Percentiles rank a stretch among this genome's conserved stretches.
Conservation (phyloP, 2,888 invertebrate genomes). For the Callyntrura guangdongensis region DNA sequence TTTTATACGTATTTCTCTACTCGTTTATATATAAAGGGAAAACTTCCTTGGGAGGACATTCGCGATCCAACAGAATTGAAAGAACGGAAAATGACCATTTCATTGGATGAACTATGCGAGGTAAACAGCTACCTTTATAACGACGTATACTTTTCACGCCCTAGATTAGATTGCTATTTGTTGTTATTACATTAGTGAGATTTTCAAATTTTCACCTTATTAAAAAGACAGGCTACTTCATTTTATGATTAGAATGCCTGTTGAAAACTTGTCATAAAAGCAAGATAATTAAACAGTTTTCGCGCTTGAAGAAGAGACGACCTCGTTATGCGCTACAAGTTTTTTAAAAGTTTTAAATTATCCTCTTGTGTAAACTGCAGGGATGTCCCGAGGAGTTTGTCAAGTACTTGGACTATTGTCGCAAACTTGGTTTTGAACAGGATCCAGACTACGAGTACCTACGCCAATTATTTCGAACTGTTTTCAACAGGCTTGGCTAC, state of each 20-base stretch:
- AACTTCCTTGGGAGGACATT: slow-evolving; percentile 76
- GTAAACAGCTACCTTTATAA: slow-evolving; percentile 44
- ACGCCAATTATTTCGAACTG: slow-evolving; percentile 67
- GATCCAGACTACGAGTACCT: slow-evolving; percentile 74
- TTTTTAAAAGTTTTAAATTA: slow-evolving; percentile 14
- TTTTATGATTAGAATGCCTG: background rate
- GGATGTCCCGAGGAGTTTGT: slow-evolving; percentile 74
- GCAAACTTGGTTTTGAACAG: slow-evolving; percentile 64
- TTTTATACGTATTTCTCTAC: background rate
- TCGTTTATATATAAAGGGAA: slow-evolving; percentile 70
- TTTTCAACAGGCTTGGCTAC: slow-evolving; percentile 59
- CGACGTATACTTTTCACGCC: background rate
- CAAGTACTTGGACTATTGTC: slow-evolving; percentile 73
- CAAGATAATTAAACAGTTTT: slow-evolving; percentile 3
- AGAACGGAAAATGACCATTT: slow-evolving; percentile 74
- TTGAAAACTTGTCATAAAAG: slow-evolving; percentile 9
- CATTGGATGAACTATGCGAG: slow-evolving; percentile 73
- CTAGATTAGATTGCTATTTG: background rate
- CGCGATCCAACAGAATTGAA: slow-evolving; percentile 73
- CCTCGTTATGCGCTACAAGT: background rate
- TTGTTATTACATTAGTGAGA: background rate
- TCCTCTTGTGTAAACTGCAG: slow-evolving; percentile 46
- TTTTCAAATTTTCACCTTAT: background rate
- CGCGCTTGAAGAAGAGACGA: background rate
- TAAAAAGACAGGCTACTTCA: slow-evolving; percentile 2